Evolutionary conservation across 2,888 invertebrate species (phyloP).

Genomic region (Heliothis peltigera): DNA sequence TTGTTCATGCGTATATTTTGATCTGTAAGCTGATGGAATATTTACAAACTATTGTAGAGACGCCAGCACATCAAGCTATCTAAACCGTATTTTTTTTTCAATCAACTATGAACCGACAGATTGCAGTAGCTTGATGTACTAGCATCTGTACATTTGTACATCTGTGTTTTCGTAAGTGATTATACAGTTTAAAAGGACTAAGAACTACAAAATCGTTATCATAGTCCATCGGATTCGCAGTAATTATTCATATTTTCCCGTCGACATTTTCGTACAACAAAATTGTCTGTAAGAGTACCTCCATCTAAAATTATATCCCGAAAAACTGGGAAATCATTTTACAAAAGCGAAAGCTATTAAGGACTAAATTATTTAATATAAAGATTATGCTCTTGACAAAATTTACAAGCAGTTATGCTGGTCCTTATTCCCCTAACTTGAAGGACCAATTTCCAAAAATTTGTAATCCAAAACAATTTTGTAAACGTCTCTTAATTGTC

Average conservation of each 20-base stretch:
- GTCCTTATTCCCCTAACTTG: conserved; percentile 28
- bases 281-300: conserved; percentile 40
- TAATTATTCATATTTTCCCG: conserved; percentile 22
- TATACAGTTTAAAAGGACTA: neutral
- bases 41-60: too few relatives aligned
- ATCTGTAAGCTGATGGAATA: too few relatives aligned
- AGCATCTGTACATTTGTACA: too few relatives aligned
- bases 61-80: too few relatives aligned
- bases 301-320: conserved; percentile 48
- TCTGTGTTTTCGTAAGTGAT: too few relatives aligned
- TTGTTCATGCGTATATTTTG: too few relatives aligned
- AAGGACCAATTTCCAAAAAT: conserved; percentile 50
- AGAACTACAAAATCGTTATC: neutral
- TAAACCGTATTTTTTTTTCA: too few relatives aligned
- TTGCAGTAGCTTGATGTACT: too few relatives aligned
- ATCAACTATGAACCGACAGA: too few relatives aligned
- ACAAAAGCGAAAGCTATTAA: conserved; percentile 66
- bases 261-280: conserved; percentile 29
- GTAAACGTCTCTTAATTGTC: conserved; percentile 71
- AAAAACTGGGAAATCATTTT: conserved; percentile 66
- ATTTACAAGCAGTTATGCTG: conserved; percentile 23
- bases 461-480: conserved; percentile 23
- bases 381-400: conserved; percentile 63
- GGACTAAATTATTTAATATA: conserved; percentile 70
- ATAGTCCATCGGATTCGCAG: neutral